These are phyloP conservation scores for Patagioenas fasciata DNA, from an alignment of 2,113 vertebrate genomes.

Conservation along the genomic window DNA sequence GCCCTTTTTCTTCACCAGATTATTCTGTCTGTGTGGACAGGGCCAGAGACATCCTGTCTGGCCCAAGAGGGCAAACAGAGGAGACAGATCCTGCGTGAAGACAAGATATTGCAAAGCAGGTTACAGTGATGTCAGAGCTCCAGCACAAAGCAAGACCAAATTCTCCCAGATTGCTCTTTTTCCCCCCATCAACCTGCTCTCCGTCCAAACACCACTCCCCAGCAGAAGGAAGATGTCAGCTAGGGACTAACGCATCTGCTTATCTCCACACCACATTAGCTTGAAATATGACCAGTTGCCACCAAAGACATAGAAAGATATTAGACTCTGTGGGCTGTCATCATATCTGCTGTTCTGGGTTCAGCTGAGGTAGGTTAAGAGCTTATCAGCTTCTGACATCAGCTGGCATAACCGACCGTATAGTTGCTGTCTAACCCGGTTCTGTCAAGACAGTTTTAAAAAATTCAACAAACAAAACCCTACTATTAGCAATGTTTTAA, in stretches of 20 bases:
- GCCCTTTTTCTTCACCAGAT: not conserved
- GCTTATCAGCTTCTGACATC: not conserved
- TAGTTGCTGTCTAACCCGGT: conserved; percentile 33
- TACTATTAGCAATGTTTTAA: conserved; percentile 49
- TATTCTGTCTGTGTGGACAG: not conserved
- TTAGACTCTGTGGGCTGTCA: not conserved
- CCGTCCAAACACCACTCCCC: not conserved
- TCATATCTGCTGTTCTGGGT: not conserved
- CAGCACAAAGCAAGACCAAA: not conserved
- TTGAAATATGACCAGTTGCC: not conserved
- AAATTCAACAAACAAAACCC: conserved; percentile 32
- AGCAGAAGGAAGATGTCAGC: not conserved
- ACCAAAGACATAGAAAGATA: not conserved
- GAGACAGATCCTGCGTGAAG: not conserved
- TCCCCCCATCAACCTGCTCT: not conserved
- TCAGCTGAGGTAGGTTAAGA: conserved; percentile 17
- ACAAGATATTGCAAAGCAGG: not conserved
- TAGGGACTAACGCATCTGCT: not conserved
- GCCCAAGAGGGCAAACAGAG: not conserved
- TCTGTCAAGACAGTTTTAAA: conserved; percentile 54
- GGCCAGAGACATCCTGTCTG: not conserved
- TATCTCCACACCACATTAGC: not conserved
- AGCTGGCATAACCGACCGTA: not conserved
- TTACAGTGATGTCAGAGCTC: not conserved
- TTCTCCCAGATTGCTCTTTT: not conserved